These are phyloP conservation scores for Teleopsis dalmanni DNA, from an alignment of 1,140 invertebrate genomes.

Conservation along the genomic window DNA sequence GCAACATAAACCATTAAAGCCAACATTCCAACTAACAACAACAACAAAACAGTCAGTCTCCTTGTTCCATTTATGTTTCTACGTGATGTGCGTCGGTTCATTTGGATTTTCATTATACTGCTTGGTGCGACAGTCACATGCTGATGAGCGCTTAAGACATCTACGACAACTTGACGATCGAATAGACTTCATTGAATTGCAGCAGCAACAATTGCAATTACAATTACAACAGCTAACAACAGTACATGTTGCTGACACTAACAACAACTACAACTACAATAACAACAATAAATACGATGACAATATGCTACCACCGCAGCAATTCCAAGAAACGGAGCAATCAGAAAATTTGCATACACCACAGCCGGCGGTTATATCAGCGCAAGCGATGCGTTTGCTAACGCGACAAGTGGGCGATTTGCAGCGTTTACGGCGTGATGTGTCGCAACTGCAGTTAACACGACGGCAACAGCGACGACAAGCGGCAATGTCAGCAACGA, in stretches of 20 bases:
- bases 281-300: conserved; percentile 11
- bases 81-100: conserved; percentile 37
- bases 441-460: conserved; percentile 36
- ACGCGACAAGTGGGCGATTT: conserved; percentile 26
- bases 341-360: not conserved
- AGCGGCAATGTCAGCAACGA: conserved; percentile 27
- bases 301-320: conserved; percentile 10
- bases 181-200: conserved; percentile 33
- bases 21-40: not conserved
- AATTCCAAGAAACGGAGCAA: not conserved
- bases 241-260: conserved; percentile 8
- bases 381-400: conserved; percentile 13
- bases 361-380: conserved; percentile 9
- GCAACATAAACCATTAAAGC: conserved; percentile 5
- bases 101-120: conserved; percentile 37
- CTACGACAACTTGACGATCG: conserved; percentile 36
- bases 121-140: conserved; percentile 34
- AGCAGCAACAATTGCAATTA: conserved; percentile 20
- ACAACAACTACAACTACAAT: conserved; percentile 1
- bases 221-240: conserved; percentile 9
- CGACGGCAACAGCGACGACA: conserved; percentile 38
- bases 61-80: conserved; percentile 35
- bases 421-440: conserved; percentile 39
- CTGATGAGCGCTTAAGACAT: conserved; percentile 32
- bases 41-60: conserved; percentile 12